Conservation (phyloP, 2,888 invertebrate species). For the Drosophila affinis region DNA sequence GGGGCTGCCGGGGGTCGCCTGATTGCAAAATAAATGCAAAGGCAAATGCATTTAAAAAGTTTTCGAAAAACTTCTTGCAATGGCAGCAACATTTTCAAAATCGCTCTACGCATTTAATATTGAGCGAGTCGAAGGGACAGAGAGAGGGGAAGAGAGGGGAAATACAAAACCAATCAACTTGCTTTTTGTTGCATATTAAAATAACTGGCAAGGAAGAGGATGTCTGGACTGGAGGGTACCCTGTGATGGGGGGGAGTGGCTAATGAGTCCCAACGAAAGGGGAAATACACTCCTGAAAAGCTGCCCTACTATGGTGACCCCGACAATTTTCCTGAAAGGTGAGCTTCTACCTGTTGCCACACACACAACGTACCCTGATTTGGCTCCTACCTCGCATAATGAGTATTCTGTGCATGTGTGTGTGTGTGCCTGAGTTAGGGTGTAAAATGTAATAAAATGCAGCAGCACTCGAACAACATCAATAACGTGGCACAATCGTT, state of each 20-base stretch:
- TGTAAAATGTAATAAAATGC: constrained; percentile 64
- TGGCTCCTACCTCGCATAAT: not conserved
- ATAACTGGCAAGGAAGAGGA: constrained; percentile 6
- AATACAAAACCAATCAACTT: constrained; percentile 56
- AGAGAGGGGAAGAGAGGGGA: too few relatives aligned
- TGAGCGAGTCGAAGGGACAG: constrained; percentile 7
- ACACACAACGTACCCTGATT: not conserved
- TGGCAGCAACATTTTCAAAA: constrained; percentile 45
- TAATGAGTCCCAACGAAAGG: too few relatives aligned
- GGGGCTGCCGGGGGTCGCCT: constrained; percentile 23
- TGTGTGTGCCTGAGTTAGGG: constrained; percentile 15
- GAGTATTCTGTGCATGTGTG: constrained; percentile 10
- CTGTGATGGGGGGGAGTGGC: too few relatives aligned
- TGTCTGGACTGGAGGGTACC: not conserved
- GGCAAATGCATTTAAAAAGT: constrained; percentile 56
- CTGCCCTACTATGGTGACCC: too few relatives aligned
- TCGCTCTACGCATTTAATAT: constrained; percentile 49
- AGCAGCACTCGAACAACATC: constrained; percentile 53
- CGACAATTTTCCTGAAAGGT: too few relatives aligned
- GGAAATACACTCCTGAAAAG: too few relatives aligned
- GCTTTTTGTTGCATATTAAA: constrained; percentile 44
- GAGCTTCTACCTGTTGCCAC: too few relatives aligned
- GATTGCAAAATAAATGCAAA: constrained; percentile 63
- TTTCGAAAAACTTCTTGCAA: constrained; percentile 36
- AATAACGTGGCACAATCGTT: constrained; percentile 48